These are phyloP conservation scores for Dendrolimus kikuchii DNA, from an alignment of 1,140 invertebrate genomes.

Conservation along the genomic window DNA sequence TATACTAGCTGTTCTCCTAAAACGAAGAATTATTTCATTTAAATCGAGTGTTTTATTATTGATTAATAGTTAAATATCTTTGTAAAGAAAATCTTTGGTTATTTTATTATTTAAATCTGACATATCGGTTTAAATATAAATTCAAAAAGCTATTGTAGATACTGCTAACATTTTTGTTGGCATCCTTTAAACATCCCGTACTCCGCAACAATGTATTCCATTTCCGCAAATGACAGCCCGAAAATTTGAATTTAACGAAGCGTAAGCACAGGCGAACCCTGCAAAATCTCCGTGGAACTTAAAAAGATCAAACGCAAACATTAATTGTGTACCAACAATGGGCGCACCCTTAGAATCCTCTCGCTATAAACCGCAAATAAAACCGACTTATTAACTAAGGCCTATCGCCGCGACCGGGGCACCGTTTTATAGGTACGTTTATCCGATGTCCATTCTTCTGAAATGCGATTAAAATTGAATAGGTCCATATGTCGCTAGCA, in stretches of 20 bases:
- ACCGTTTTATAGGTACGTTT: conserved; percentile 62
- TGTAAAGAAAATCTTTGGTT: no score
- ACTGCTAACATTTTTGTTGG: no score
- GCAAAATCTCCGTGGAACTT: conserved; percentile 39
- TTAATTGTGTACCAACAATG: conserved; percentile 54
- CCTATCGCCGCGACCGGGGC: conserved; percentile 36
- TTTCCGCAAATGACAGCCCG: background rate
- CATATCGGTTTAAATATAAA: no score
- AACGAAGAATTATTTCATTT: no score
- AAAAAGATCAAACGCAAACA: conserved; percentile 65
- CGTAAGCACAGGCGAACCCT: conserved; percentile 19
- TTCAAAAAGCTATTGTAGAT: no score
- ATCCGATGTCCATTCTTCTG: conserved; percentile 67
- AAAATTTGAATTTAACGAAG: conserved; percentile 21
- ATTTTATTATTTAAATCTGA: no score
- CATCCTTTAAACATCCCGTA: no score
- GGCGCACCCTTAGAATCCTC: conserved; percentile 46
- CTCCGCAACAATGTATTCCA: background rate
- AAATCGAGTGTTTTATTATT: no score
- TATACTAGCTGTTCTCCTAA: no score
- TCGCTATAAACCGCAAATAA: conserved; percentile 56
- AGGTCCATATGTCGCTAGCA: conserved; percentile 62
- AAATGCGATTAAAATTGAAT: conserved; percentile 72
- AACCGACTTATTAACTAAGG: conserved; percentile 57
- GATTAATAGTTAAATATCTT: no score